Conservation (phyloP, 2,797 vertebrate genomes). For the Phylloscopus collybita region DNA sequence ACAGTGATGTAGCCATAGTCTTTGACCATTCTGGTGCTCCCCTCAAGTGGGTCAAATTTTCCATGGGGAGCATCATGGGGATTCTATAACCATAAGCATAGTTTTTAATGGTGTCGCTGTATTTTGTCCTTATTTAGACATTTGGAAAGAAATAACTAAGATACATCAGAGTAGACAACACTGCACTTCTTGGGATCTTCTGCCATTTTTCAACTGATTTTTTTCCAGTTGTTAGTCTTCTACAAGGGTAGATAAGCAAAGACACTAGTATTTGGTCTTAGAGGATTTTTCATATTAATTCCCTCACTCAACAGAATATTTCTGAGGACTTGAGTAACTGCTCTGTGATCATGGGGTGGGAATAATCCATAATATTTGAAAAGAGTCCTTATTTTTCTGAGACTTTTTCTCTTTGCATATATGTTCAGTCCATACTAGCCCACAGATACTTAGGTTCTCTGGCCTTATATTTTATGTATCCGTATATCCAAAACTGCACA, state of each 20-base stretch:
- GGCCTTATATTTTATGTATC: neutral
- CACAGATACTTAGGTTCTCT: neutral
- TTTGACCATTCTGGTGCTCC: neutral
- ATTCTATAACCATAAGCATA: neutral
- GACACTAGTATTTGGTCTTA: neutral
- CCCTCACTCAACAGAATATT: neutral
- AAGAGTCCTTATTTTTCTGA: neutral
- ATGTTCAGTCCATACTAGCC: neutral
- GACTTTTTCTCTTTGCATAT: neutral
- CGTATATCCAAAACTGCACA: neutral
- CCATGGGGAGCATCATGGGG: rapidly evolving
- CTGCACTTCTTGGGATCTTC: neutral
- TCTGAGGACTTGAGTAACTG: neutral
- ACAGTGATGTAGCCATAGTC: neutral
- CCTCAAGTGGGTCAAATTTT: neutral
- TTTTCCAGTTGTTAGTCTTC: neutral
- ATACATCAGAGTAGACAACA: neutral
- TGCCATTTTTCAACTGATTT: neutral
- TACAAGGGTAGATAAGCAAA: neutral
- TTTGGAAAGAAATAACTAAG: neutral
- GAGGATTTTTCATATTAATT: neutral
- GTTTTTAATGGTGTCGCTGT: neutral
- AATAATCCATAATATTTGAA: neutral
- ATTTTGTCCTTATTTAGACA: neutral
- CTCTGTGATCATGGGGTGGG: neutral